Evolutionary conservation across 2,113 vertebrate species (phyloP), one percentile per base, ranked within the genome.

Genomic region (Taxidea taxus): DNA sequence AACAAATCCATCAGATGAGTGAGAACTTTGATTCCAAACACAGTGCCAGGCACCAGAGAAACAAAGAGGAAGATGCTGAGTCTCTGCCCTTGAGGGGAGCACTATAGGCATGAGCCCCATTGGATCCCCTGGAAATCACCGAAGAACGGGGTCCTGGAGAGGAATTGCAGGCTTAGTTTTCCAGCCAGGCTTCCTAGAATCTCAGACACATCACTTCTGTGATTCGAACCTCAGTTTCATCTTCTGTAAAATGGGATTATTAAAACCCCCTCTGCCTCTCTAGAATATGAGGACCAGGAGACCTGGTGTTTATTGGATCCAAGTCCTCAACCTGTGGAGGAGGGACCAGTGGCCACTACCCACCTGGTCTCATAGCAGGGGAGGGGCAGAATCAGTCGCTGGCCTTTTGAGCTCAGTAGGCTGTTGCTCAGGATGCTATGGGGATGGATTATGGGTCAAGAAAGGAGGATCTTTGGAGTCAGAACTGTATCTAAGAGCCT

Each of bases 171-270:
- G 34, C 54, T 72, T 66, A 39, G 18, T 39, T 96, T 83, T 94
- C 70, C 23, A 47, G 83, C 29, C 31, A 85, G 3, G 2, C 6
- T 1, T 44, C 74, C 42, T 68, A 83, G 37, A 25, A 88, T 66
- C 29, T 81, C 29, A 60, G 70, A 23, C 51, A 64, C 34, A 85
- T 34, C 9, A 4, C 13, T 62, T 78, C 18, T 21, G 44, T 16
- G 23, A 56, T 87, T 37, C 74, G 51, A 88, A 37, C 58, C 84
- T 87, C 51, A n/a, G 27, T 93, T 87, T 95, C 49, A 14, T 39
- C 34, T 81, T 44, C 80, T 78, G 23, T 64, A 77, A 84, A 84
- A 70, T 60, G 39, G 21, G n/a, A 10, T 77, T 82, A 37, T 56
- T 37, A 56, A 62, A 80, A 23, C 70, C 56, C 39, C 10, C 16